Evolutionary conservation across 2,113 vertebrate species (phyloP), one percentile per base, ranked within the genome.

Genomic region (Scophthalmus maximus): DNA sequence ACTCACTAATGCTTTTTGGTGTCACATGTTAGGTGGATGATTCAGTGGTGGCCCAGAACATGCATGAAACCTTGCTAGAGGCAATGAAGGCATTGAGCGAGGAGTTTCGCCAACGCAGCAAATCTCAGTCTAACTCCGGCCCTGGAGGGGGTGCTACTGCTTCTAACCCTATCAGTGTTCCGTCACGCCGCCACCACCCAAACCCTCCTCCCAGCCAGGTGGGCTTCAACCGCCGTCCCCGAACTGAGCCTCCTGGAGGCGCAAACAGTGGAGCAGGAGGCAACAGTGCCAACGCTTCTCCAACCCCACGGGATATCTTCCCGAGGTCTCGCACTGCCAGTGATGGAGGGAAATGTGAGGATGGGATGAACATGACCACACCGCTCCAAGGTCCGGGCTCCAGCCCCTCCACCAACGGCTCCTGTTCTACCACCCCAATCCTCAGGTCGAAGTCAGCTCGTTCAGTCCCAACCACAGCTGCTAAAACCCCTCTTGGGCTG

Each of bases 41-140:
- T 52, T 90, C 93, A 0, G 92, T 94, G 22, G 93, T 95, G 29
- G 95, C 94, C 51, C 94, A 94, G 86, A 96, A 94, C 90, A 96
- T 96, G 91, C 95, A 95, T 4, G 93, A 96, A 83, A 95, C 93
- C 0, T 87, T 96, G 40, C 85, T 95, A 20, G 94, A 95, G 25
- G 92, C 95, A 44, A 95, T 95, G 94, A 96, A 95, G 79, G 88
- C 91, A 0, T 81, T 95, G 51, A 95, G 94, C 7, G 95, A 95
- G 60, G 94, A 95, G 84, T 95, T 95, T 64, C 94, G 94, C 18
- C 92, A 93, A 26, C 92, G 94, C 38, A 93, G 93, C 86, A 95
- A 95, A 73, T 94, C 93, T 46, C 94, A 95, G 84, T 94, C 94
- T 0, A 87, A 88, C 73, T 87, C 91, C 0, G 91, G 91, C 3